These are phyloP conservation scores for Lasioglossum pauxillum DNA, from an alignment of 2,888 invertebrate species.

Conservation along the genomic window DNA sequence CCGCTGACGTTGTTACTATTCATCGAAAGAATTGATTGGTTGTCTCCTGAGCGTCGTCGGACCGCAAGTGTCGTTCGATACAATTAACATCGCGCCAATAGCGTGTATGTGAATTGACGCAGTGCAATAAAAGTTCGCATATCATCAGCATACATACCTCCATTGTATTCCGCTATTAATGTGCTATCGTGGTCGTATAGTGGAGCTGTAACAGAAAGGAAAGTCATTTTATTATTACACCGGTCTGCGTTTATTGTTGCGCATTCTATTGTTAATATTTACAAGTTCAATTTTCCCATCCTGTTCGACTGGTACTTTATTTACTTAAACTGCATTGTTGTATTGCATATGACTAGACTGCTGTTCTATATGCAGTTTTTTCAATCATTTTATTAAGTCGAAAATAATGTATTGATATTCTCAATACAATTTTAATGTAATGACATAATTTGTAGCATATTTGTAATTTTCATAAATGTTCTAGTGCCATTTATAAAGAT, in stretches of 20 bases:
- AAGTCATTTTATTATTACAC: slow-evolving; percentile 24
- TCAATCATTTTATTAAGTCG: not conserved
- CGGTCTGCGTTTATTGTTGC: not conserved
- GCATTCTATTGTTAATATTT: not conserved
- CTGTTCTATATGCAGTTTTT: not conserved
- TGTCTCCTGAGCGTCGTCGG: slow-evolving; percentile 33
- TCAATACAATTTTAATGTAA: no score
- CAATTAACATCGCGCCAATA: slow-evolving; percentile 59
- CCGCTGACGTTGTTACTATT: slow-evolving; percentile 37
- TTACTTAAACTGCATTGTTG: not conserved
- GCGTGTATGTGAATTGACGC: slow-evolving; percentile 49
- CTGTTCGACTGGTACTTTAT: not conserved
- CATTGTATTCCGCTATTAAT: slow-evolving; percentile 82
- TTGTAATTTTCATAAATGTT: no score
- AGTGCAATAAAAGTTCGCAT: slow-evolving; percentile 47
- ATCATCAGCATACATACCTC: slow-evolving; percentile 69
- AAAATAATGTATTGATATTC: no score
- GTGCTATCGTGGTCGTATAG: slow-evolving; percentile 83
- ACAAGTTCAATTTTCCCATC: no score
- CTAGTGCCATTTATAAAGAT: no score
- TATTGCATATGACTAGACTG: not conserved
- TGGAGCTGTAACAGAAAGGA: slow-evolving; percentile 80
- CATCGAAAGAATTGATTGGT: slow-evolving; percentile 54
- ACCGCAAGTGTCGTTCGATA: slow-evolving; percentile 42
- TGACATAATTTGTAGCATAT: no score